phyloP scores from a whole-genome alignment of 2,113 vertebrate genomes.

The Cynopterus brachyotis region DNA sequence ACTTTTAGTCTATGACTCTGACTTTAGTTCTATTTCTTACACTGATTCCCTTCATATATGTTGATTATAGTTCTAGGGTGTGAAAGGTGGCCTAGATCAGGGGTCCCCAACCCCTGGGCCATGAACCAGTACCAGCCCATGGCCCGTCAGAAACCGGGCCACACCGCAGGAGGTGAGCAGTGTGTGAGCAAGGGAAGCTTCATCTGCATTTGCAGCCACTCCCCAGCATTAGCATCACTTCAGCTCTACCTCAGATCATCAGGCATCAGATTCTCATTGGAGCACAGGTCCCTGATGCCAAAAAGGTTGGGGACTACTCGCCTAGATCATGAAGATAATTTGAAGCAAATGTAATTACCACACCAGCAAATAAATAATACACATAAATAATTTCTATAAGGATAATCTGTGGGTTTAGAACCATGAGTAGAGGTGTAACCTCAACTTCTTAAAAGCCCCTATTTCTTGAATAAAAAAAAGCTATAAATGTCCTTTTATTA shows the following conservation, averaged over 20 bases:
- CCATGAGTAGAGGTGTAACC: neutral
- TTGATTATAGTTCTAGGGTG: neutral
- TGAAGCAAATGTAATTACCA: no score
- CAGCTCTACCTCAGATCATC: no score
- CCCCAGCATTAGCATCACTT: no score
- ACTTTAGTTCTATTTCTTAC: neutral
- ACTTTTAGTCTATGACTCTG: neutral
- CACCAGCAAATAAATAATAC: neutral
- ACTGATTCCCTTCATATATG: neutral
- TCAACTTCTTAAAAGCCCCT: neutral
- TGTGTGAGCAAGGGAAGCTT: no score
- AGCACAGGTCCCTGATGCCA: no score
- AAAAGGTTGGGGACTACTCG: no score
- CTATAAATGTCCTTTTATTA: neutral
- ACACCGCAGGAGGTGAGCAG: no score
- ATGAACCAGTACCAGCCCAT: no score
- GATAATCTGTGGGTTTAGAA: neutral
- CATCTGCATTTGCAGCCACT: no score
- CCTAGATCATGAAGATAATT: neutral
- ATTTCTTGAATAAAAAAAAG: slow-evolving; percentile 30
- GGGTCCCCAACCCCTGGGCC: no score
- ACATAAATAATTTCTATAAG: neutral
- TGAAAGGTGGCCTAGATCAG: neutral
- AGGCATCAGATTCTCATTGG: no score
- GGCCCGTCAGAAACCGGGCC: no score